Conservation (phyloP, 2,888 invertebrate species). For the Flexamia atlantica region DNA sequence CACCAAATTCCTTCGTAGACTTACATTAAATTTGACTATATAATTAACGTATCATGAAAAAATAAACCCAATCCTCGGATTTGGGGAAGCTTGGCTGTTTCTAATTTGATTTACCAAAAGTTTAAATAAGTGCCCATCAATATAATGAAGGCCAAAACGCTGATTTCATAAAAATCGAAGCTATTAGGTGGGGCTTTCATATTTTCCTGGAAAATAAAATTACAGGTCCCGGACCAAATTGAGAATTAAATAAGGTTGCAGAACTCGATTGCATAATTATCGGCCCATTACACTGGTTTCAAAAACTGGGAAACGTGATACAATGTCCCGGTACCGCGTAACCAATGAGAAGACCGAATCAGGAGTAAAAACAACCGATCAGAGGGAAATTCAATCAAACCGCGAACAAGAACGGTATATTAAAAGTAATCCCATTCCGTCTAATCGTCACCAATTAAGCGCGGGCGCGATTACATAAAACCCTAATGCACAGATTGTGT, state of each 20-base stretch:
- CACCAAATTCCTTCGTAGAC: no score
- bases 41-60: no score
- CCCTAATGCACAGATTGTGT: conserved; percentile 46
- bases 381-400: conserved; percentile 46
- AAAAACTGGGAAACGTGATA: conserved; percentile 48
- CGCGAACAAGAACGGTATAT: conserved; percentile 35
- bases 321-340: conserved; percentile 12
- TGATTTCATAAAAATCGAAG: not conserved
- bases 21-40: no score
- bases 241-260: conserved; percentile 22
- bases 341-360: conserved; percentile 31
- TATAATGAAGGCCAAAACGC: not conserved
- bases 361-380: conserved; percentile 11
- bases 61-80: no score
- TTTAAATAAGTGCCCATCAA: not conserved
- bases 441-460: conserved; percentile 32
- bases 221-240: conserved; percentile 1
- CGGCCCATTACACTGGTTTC: conserved; percentile 49
- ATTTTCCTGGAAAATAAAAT: conserved; percentile 45
- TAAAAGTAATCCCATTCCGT: conserved; percentile 46
- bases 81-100: no score
- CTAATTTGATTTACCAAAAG: not conserved
- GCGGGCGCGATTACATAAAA: conserved; percentile 24
- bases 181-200: not conserved
- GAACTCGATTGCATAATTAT: conserved; percentile 44